Evolutionary conservation across 1,140 invertebrate genomes (phyloP).

Genomic region (Maconellicoccus hirsutus): DNA sequence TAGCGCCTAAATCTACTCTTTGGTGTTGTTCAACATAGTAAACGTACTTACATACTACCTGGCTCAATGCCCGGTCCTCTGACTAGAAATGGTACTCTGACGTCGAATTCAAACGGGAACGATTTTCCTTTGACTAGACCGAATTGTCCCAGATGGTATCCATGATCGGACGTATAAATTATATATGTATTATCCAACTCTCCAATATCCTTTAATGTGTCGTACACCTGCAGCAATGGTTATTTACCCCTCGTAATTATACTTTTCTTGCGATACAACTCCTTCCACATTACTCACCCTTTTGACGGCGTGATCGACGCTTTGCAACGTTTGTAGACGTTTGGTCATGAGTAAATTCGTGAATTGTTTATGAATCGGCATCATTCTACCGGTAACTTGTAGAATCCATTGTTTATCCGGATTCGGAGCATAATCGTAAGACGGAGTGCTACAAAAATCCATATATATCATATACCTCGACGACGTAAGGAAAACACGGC

Average conservation of each 20-base stretch:
- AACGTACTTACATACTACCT: conserved; percentile 63
- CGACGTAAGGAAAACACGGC: neutral
- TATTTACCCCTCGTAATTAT: no score
- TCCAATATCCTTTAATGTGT: conserved; percentile 69
- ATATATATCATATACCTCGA: neutral
- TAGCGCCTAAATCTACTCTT: no score
- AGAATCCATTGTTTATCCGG: conserved; percentile 97
- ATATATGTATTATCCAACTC: conserved; percentile 93
- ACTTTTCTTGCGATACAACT: no score
- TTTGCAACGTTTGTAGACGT: conserved; percentile 94
- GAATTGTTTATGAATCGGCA: conserved; percentile 85
- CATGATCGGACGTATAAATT: conserved; percentile 95
- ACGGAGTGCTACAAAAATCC: conserved; percentile 65
- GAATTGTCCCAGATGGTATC: conserved; percentile 96
- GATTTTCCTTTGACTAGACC: conserved; percentile 95
- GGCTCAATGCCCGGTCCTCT: conserved; percentile 82
- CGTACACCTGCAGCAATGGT: conserved; percentile 49
- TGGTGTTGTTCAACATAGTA: no score
- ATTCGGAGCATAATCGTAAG: conserved; percentile 95
- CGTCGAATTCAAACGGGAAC: conserved; percentile 97
- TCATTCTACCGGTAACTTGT: conserved; percentile 86
- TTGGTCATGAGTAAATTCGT: conserved; percentile 94
- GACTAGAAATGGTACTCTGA: conserved; percentile 87
- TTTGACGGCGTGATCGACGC: conserved; percentile 67
- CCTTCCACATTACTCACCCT: conserved; percentile 29